Evolutionary conservation across 2,888 invertebrate species (phyloP).

Genomic region (Busseola fusca): DNA sequence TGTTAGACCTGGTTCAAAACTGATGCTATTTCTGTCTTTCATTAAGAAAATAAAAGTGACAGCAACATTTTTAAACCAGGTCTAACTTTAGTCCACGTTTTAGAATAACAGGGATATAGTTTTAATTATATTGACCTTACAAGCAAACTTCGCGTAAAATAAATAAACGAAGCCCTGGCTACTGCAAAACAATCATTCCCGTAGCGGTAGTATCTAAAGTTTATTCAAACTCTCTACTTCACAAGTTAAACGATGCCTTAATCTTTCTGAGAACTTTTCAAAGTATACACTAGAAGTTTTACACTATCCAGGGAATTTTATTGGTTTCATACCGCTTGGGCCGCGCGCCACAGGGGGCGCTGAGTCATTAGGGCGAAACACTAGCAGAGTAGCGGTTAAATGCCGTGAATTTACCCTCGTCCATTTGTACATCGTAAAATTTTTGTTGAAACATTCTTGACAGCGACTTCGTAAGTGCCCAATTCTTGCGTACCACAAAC

Average conservation of each 20-base stretch:
- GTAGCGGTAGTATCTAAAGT: background rate
- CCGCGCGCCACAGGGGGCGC: no score
- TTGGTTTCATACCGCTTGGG: background rate
- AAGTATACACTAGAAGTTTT: background rate
- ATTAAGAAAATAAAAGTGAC: no score
- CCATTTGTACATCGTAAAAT: background rate
- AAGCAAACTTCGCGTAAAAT: background rate
- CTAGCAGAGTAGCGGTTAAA: no score
- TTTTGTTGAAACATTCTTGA: background rate
- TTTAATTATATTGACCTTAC: no score
- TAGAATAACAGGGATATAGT: no score
- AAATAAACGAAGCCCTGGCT: background rate
- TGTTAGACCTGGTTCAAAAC: no score
- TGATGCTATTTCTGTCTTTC: no score
- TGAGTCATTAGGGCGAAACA: no score
- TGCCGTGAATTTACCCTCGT: background rate
- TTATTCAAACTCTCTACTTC: background rate
- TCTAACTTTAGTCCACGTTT: no score
- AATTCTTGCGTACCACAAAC: background rate
- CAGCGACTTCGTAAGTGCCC: background rate
- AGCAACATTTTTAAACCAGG: no score
- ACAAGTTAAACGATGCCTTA: background rate
- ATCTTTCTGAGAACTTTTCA: background rate
- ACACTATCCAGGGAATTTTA: background rate
- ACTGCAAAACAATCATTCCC: conserved; percentile 19